Percentiles rank a stretch among this genome's conserved stretches.
These are phyloP conservation scores for Laticauda colubrina DNA, from an alignment of 2,113 vertebrate species.

Conservation along the genomic window DNA sequence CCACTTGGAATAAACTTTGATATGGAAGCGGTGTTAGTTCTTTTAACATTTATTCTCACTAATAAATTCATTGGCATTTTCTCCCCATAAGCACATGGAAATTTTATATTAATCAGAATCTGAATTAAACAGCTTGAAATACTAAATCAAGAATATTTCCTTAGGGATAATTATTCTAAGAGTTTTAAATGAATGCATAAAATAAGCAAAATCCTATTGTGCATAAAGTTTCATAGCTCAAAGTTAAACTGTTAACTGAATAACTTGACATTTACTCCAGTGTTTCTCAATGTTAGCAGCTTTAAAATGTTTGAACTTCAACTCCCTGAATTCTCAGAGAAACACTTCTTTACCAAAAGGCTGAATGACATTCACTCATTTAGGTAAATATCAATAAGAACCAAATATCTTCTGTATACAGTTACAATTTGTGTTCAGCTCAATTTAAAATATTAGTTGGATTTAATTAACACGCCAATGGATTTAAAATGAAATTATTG, in stretches of 20 bases:
- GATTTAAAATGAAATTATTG: neutral
- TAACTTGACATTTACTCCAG: neutral
- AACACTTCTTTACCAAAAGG: neutral
- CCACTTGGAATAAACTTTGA: neutral
- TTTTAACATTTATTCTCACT: neutral
- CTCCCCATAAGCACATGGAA: neutral
- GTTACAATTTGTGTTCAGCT: neutral
- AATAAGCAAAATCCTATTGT: neutral
- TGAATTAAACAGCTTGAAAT: neutral
- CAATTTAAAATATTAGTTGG: neutral
- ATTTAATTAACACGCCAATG: neutral
- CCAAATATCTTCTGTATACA: neutral
- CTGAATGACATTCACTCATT: neutral
- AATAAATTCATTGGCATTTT: neutral
- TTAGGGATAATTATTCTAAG: neutral
- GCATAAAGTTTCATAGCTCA: neutral
- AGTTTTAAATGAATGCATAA: neutral
- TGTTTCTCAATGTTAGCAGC: neutral
- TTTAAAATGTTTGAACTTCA: neutral
- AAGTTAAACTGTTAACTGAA: neutral
- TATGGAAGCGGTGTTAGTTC: neutral
- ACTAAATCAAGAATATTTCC: neutral
- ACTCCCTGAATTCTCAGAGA: neutral
- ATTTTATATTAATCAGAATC: neutral
- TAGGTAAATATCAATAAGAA: neutral